Conservation (phyloP, 2,888 invertebrate genomes). For the Thecocarcelia acutangulata region DNA sequence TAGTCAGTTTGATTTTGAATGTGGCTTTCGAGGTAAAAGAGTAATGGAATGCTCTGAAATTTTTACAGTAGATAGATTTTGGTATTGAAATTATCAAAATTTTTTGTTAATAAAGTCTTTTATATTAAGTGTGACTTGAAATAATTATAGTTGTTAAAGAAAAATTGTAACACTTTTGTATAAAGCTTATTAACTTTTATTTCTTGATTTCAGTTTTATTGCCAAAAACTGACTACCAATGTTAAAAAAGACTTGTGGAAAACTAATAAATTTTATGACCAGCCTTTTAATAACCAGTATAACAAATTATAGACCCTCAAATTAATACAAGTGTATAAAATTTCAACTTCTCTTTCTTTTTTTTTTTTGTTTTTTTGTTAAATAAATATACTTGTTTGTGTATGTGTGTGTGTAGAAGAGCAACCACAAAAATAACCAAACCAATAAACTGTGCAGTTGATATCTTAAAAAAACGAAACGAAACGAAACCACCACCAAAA, state of each 20-base stretch:
- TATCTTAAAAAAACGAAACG: neutral
- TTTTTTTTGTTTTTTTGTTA: no score
- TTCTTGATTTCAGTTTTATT: neutral
- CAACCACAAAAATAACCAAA: constrained; percentile 27
- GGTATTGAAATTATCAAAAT: no score
- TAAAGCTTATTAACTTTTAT: neutral
- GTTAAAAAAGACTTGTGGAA: neutral
- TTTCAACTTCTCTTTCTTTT: constrained; percentile 3
- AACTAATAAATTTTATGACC: constrained; percentile 12
- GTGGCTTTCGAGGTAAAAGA: no score
- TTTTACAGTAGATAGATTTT: no score
- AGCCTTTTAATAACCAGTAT: constrained; percentile 23
- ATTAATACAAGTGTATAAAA: constrained; percentile 12
- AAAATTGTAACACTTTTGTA: no score
- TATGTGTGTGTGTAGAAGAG: neutral
- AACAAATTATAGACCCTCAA: constrained; percentile 10
- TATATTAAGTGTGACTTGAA: no score
- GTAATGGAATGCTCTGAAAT: no score
- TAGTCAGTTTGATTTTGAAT: no score
- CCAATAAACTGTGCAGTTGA: neutral
- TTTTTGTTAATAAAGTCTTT: no score
- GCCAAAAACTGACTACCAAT: constrained; percentile 9
- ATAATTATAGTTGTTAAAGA: no score
- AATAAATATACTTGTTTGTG: no score
- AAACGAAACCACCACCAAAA: constrained; percentile 15